A percentile compares a stretch with the other conserved stretches of the same genome.
phyloP scores from a whole-genome alignment of 92 coral and sea anemone species.

The Zoanthus solanderi region DNA sequence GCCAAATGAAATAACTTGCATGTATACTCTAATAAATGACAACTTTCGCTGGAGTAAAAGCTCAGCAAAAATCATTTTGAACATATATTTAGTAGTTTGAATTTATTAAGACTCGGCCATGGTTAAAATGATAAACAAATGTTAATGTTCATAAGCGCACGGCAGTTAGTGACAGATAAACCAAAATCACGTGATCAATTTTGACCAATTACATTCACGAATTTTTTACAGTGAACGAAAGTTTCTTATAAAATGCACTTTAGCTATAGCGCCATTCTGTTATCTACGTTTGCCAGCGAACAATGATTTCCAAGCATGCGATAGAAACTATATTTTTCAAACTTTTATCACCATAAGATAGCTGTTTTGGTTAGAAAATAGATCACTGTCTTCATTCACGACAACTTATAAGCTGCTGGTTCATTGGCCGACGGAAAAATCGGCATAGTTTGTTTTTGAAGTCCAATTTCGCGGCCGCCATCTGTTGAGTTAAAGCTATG shows the following conservation, averaged over 20 bases:
- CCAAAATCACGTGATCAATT: too few species aligned
- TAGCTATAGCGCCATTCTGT: neutral
- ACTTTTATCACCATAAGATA: neutral
- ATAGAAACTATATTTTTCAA: neutral
- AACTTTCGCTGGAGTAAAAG: too few species aligned
- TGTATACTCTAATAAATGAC: too few species aligned
- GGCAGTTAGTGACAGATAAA: too few species aligned
- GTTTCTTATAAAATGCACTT: neutral
- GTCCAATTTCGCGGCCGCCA: neutral
- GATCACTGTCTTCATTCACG: neutral
- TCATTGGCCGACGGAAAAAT: neutral
- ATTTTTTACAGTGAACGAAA: too few species aligned
- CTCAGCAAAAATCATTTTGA: too few species aligned
- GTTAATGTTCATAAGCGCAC: too few species aligned
- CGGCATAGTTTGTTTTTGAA: neutral
- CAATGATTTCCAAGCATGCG: neutral
- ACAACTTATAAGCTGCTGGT: neutral
- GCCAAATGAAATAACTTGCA: too few species aligned
- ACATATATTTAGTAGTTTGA: too few species aligned
- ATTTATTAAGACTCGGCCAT: too few species aligned
- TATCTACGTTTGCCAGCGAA: neutral
- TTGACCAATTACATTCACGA: too few species aligned
- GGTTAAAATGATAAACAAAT: too few species aligned
- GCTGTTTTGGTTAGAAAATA: neutral
- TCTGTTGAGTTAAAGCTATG: neutral